Base-by-base conservation (phyloP, 2,888 invertebrate species). In the Allolobophora icterica region DNA sequence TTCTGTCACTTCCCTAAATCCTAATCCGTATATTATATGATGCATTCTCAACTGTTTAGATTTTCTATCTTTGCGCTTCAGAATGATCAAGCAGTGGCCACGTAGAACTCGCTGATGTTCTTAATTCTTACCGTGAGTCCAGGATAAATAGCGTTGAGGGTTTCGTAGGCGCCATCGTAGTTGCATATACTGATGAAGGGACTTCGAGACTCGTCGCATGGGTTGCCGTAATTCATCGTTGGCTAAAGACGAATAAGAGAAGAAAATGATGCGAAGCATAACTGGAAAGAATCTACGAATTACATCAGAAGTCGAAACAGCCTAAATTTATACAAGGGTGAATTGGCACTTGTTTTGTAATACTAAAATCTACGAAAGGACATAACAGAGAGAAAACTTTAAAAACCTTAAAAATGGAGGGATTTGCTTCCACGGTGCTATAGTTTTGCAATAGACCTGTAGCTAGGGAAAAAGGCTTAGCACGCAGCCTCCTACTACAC, bases 171-270 rank as follows among this genome's bases (percentile, higher is more conserved):
- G 1, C 94, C 94, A 40, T 93, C 93, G 92, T 94, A 95, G 90
- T 93, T 93, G 90, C 95, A 95, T 90, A 94, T 93, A 92, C 94
- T 94, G 84, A 94, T 93, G 91, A 94, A 93, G 90, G 93, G 93
- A 21, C 52, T 33, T 33, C 84, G 91, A 33, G 90, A 42, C 11
- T 58, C 83, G 30, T 91, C 90, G 90, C 94, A 94, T 17, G 93
- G 91, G 21, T 93, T 93, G 0, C 94, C 94, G 87, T 94, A 94
- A 89, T 93, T 92, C 38, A 93, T 92, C 1, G 94, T 94, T 15
- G 94, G 94, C 94, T 94, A 89, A 84, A 52, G n/a, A 83, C 11
- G 34, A n/a, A n/a, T 3, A 34, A 21, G 19, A 42, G 45, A 30
- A 87, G 30, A 87, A n/a, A 42, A 19, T 1, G 2, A 45, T 33